Evolutionary conservation across 2,888 invertebrate species (phyloP).

Genomic region (Seira musarum): DNA sequence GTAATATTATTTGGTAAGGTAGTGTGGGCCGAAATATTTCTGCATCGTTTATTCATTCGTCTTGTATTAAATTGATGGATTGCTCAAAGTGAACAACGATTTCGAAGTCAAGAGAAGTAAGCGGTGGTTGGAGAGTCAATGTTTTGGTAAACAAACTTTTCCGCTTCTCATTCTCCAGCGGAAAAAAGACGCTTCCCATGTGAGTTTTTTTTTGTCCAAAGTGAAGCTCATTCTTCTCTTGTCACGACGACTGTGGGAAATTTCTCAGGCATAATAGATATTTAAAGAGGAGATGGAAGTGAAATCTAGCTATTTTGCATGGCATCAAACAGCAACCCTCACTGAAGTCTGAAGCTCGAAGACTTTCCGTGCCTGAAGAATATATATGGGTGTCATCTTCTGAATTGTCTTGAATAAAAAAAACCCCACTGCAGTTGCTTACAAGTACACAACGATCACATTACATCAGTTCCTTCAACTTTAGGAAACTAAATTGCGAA

Average conservation of each 20-base stretch:
- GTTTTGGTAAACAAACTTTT: too few species aligned
- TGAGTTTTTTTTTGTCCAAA: background rate
- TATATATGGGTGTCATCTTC: background rate
- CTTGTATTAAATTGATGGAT: background rate
- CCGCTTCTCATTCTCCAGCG: background rate
- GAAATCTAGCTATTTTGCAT: background rate
- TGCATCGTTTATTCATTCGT: background rate
- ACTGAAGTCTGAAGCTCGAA: background rate
- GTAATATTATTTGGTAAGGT: background rate
- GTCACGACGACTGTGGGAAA: slow-evolving; percentile 21
- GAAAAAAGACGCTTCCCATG: background rate
- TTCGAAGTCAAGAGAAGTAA: too few species aligned
- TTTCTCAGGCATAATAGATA: slow-evolving; percentile 14
- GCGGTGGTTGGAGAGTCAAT: too few species aligned
- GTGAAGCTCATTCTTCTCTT: background rate
- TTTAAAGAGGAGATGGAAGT: background rate
- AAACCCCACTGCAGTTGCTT: too few species aligned
- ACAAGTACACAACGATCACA: too few species aligned
- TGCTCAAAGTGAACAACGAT: background rate
- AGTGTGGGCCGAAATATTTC: too few species aligned
- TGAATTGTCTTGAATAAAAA: background rate
- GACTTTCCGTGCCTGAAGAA: background rate
- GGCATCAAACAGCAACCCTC: background rate
- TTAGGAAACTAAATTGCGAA: background rate
- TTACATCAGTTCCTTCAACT: too few species aligned